Evolutionary conservation across 2,797 vertebrate genomes (phyloP), one percentile per base, ranked within the genome.

Genomic region (Nyctibius grandis): DNA sequence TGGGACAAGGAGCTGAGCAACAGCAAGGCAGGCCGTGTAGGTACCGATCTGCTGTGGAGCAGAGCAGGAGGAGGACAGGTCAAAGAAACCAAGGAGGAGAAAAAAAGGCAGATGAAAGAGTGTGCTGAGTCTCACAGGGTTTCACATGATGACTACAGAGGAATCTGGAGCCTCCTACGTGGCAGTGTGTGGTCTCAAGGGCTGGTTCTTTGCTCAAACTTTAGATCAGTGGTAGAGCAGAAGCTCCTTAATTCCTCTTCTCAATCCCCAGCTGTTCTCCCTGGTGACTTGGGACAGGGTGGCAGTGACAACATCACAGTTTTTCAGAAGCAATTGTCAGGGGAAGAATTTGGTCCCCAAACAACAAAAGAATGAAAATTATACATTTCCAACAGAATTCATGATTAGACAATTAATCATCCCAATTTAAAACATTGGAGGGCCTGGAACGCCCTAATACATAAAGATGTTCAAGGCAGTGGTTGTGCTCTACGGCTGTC

Each of bases 381-480:
- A 65, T 47, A 29, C 65, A 88, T 76, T 96, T 90, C 67, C 54
- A 63, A 4, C 67, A 19, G 64, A 80, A 93, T 79, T 75, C 12
- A 9, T 59, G 50, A 63, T 3, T 40, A 90, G 69, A 47, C 20
- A 61, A 69, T 85, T 92, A 87, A 96, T 93, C 59, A 86, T 21
- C 59, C 45, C 82, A 17, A 38, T 90, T 91, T 65, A 63, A 94
- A 85, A 12, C 63, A 15, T 12, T 5, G n/a, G 65, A 83, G 48
- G 44, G 28, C 48, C 51, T 64, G 50, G 11, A 48, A 70, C 10
- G 44, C 63, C 57, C 78, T 73, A 13, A 90, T 76, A 56, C 79
- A 86, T 78, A 57, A 72, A 54, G 60, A 83, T 88, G 51, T 36
- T 60, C 9, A n/a, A 76, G 63, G 33, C 76, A 64, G 50, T 12